Evolutionary conservation across 53 echinoderm and acorn worm genomes (phyloP), one percentile per base, ranked within the genome.

Genomic region (Zoroaster sp.): DNA sequence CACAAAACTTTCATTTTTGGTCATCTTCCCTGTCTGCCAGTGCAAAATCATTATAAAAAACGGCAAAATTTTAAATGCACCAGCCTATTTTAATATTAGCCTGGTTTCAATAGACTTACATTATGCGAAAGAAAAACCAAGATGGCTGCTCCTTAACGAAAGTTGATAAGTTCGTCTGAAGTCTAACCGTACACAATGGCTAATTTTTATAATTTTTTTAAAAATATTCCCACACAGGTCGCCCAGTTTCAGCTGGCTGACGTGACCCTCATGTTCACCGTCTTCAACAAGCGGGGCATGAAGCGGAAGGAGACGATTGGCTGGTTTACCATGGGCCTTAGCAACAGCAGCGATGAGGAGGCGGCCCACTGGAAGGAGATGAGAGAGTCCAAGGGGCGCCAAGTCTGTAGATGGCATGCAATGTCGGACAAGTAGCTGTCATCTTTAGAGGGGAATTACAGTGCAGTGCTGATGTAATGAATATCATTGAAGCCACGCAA

Each of bases 311-410:
- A 97, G 54, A 89, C 95, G 20, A 92, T 97, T 25, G 98, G 98
- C 78, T 97, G 98, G 98, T 97, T 97, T 91, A 95, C 98, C 45
- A 97, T 97, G 98, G 98, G 98, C 32, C 94, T 97, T 0, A 92
- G 94, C 44, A 95, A 97, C 88, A 97, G 94, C 54, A 97, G 98
- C 75, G 95, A 97, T 18, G 98, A 97, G 74, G 98, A 97, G 85
- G 43, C 94, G 44, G 95, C 93, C 10, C 98, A 97, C 74, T 97
- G 98, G 98, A 95, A 94, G 46, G 98, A 97, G 88, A 97, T 97
- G 98, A 87, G 93, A 30, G 94, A 94, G 17, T 94, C 95, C 2
- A 94, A 89, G 44, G 98, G 98, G 4, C 98, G 94, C 67, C 98
- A 97, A 65, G 98, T 94, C 21, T 95, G 94, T 42, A 89, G 98